Percentiles rank a stretch among this genome's conserved stretches.
Conservation (phyloP, 1,140 invertebrate species). For the Brachionus asplanchnoidis region DNA sequence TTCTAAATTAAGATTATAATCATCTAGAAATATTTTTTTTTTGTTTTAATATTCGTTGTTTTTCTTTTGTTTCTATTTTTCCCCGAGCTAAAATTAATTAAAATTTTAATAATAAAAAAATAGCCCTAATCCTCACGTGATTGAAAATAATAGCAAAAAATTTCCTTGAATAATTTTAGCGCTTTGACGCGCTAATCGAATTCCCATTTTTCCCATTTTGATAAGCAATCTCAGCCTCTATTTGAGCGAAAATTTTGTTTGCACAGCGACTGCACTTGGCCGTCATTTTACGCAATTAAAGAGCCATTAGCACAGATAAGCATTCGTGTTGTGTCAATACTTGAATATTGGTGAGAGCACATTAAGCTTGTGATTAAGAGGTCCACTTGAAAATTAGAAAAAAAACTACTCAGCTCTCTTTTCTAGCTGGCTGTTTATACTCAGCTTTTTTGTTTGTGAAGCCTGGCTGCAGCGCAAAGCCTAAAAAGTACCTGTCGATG, state of each 20-base stretch:
- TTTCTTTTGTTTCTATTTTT: slow-evolving; percentile 12
- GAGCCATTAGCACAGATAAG: background rate
- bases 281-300: background rate
- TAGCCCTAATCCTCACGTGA: slow-evolving; percentile 40
- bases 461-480: background rate
- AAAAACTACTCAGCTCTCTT: background rate
- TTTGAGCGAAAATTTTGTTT: background rate
- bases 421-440: background rate
- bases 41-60: background rate
- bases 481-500: slow-evolving; percentile 16
- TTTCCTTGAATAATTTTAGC: background rate
- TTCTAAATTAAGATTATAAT: slow-evolving; percentile 32
- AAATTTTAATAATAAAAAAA: slow-evolving; percentile 33
- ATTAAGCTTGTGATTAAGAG: slow-evolving; percentile 13
- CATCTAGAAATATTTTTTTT: slow-evolving; percentile 22
- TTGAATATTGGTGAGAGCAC: slow-evolving; percentile 3
- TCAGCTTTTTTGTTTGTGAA: background rate
- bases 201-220: background rate
- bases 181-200: background rate
- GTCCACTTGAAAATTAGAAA: background rate
- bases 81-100: slow-evolving; percentile 35
- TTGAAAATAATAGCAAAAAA: background rate
- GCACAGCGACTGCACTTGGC: background rate
- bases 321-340: slow-evolving; percentile 11
- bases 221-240: background rate